Base-by-base conservation (phyloP, 2,113 vertebrate genomes). In the Pao palembangensis region DNA sequence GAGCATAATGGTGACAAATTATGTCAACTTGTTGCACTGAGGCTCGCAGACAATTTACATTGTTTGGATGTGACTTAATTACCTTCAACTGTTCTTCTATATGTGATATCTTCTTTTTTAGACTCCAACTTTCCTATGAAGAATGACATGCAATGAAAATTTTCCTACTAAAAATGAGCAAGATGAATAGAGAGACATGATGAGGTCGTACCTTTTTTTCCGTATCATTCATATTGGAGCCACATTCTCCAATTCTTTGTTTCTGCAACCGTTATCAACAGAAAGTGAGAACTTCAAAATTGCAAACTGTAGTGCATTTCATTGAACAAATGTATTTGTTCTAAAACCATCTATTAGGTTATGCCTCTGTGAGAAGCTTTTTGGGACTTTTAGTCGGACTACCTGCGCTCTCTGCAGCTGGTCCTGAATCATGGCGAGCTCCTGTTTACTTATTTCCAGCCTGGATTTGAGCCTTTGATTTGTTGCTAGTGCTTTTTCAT, bases 381-480 rank as follows among this genome's bases (percentile, higher is more conserved):
- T 14, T 44, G 43, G 42, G 10, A 12, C 42, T 43, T 15, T 12
- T 10, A 43, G 42, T 43, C 42, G 1, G 11, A 44, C 16, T 79
- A 96, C 95, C 94, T 97, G 94, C 16, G 88, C 76, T 82, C 90
- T 93, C 64, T 95, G 93, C 76, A 98, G 80, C 81, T 94, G 94
- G 6, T 92, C 78, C 70, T 94, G 94, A 68, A 96, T 83, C 54
- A 92, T 82, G 0, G 85, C 69, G 20, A 97, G 85, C 76, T 98
- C 94, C 18, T 91, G 83, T 75, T 94, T 94, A 50, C 93, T 94
- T 50, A 93, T 93, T 66, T 94, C 92, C 74, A 98, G 88, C 49
- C 93, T 93, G 3, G 92, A 89, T 82, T 96, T 96, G 55, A 98
- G 90, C 69, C 93, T 94, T 52, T 95, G 92, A 81, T 98, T 98